Evolutionary conservation across 1,140 invertebrate genomes (phyloP).

Genomic region (Tetragnatha versicolor): DNA sequence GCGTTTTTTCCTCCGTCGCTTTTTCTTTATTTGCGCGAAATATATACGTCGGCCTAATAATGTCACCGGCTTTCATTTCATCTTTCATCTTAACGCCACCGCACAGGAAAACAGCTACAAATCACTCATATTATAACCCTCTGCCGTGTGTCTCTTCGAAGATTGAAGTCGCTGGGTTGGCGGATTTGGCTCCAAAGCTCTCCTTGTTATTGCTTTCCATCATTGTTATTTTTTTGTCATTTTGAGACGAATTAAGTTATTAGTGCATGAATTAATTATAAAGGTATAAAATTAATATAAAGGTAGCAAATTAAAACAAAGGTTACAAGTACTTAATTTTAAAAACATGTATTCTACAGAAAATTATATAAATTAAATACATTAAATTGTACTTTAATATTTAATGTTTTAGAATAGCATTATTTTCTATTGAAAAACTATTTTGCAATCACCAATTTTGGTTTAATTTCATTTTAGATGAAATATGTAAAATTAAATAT

Average conservation of each 20-base stretch:
- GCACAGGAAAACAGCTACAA: slow-evolving; percentile 55
- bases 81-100: slow-evolving; percentile 55
- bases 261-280: background rate
- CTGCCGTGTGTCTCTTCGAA: slow-evolving; percentile 39
- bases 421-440: too few relatives aligned
- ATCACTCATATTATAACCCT: slow-evolving; percentile 51
- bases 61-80: slow-evolving; percentile 54
- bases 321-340: too few relatives aligned
- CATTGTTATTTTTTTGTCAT: background rate
- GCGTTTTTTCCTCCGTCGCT: background rate
- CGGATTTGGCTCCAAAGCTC: slow-evolving; percentile 12
- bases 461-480: too few relatives aligned
- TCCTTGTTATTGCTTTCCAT: background rate
- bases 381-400: too few relatives aligned
- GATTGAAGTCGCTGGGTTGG: background rate
- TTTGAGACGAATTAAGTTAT: background rate
- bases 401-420: too few relatives aligned
- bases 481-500: too few relatives aligned
- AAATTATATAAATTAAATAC: too few relatives aligned
- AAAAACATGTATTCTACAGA: too few relatives aligned
- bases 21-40: slow-evolving; percentile 42
- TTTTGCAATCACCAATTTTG: too few relatives aligned
- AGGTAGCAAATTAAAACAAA: too few relatives aligned
- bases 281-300: background rate
- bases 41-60: slow-evolving; percentile 54